A percentile compares a stretch with the other conserved stretches of the same genome.
Evolutionary conservation across 2,113 vertebrate genomes (phyloP).

Genomic region (Hemiscyllium ocellatum): DNA sequence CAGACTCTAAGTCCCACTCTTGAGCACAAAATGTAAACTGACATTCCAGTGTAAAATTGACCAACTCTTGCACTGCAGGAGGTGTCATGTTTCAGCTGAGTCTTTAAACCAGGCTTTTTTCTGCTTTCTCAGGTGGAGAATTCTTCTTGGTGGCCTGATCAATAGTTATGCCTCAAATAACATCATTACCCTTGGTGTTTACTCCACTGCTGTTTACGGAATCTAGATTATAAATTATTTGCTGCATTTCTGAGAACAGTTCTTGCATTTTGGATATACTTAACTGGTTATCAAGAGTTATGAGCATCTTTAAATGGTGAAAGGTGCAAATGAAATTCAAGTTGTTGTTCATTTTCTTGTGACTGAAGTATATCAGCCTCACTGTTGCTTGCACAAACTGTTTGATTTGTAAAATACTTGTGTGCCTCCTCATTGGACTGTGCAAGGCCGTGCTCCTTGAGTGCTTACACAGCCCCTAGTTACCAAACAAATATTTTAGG

Average conservation of each 20-base stretch:
- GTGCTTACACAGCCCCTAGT: neutral
- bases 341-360: neutral
- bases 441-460: neutral
- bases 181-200: neutral
- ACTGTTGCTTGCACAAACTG: neutral
- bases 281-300: neutral
- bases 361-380: neutral
- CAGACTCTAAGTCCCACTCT: no score
- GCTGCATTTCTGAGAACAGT: neutral
- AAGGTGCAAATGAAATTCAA: neutral
- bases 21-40: neutral
- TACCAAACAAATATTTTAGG: constrained; percentile 29
- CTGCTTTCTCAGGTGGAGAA: neutral
- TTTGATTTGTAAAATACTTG: neutral
- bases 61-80: neutral
- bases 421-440: neutral
- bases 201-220: neutral
- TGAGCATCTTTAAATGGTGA: neutral
- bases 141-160: neutral
- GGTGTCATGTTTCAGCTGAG: neutral
- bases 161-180: neutral
- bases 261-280: neutral
- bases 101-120: no score
- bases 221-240: neutral
- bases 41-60: neutral